Conservation (phyloP, 2,888 invertebrate genomes). For the Brachypterus glaber region DNA sequence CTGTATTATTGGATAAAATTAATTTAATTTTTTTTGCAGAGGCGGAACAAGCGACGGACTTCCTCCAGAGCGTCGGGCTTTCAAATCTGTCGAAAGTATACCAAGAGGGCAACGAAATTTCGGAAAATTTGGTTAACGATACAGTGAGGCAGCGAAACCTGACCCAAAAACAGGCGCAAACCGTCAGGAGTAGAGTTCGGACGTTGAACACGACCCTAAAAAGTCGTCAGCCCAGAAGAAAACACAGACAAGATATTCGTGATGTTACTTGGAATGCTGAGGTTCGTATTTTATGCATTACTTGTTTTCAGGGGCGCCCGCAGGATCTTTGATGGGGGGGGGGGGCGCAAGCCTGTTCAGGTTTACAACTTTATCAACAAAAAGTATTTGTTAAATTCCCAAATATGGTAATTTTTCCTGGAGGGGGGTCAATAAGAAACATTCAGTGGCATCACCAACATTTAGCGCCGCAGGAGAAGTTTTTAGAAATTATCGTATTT, state of each 20-base stretch:
- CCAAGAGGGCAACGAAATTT: slow-evolving; percentile 58
- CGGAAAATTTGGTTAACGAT: slow-evolving; percentile 53
- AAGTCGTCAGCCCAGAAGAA: slow-evolving; percentile 51
- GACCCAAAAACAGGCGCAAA: slow-evolving; percentile 66
- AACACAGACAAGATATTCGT: slow-evolving; percentile 58
- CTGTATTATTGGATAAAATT: slow-evolving; percentile 3
- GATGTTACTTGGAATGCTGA: slow-evolving; percentile 77
- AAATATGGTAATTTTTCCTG: no score
- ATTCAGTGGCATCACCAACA: no score
- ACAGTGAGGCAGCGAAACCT: slow-evolving; percentile 49
- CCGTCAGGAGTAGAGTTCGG: slow-evolving; percentile 62
- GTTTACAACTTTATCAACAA: no score
- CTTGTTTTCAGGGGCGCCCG: no score
- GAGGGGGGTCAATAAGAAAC: no score
- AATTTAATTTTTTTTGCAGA: slow-evolving; percentile 42
- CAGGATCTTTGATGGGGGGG: no score
- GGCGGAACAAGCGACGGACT: slow-evolving; percentile 68
- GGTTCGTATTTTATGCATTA: slow-evolving; percentile 51
- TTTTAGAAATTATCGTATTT: no score
- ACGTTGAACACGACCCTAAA: slow-evolving; percentile 69
- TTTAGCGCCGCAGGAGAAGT: no score
- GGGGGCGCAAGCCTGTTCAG: no score
- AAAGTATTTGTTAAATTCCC: no score
- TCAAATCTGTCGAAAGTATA: slow-evolving; percentile 60
- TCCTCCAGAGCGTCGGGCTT: slow-evolving; percentile 64